phyloP scores from a whole-genome alignment of 2,888 invertebrate species.

The Aleiodes leptofemur region DNA sequence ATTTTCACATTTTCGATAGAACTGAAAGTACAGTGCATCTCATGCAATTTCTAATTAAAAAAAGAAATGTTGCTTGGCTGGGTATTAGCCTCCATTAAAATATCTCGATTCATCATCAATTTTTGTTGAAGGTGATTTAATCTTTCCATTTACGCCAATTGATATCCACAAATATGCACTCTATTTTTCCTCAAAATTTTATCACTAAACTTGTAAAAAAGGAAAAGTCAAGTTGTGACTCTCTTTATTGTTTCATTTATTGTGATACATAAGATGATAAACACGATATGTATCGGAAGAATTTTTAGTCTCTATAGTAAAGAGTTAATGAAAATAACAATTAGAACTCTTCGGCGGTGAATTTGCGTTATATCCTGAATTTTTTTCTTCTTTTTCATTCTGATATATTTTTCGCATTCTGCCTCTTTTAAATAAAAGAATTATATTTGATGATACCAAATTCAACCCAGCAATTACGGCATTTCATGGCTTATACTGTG shows the following conservation, averaged over 20 bases:
- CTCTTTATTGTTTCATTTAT: not conserved
- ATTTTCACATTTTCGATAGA: too few relatives aligned
- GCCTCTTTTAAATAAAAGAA: constrained; percentile 4
- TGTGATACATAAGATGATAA: constrained; percentile 42
- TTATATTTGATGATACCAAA: constrained; percentile 2
- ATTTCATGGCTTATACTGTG: not conserved
- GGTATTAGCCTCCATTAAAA: too few relatives aligned
- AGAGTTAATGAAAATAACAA: constrained; percentile 48
- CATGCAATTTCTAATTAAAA: too few relatives aligned
- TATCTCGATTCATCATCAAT: too few relatives aligned
- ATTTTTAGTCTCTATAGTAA: constrained; percentile 37
- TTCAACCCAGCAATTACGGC: not conserved
- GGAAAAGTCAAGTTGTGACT: not conserved
- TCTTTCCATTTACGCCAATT: too few relatives aligned
- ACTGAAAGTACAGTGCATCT: too few relatives aligned
- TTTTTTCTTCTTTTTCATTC: too few relatives aligned
- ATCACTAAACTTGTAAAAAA: not conserved
- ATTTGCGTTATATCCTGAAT: too few relatives aligned
- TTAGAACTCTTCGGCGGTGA: constrained; percentile 32
- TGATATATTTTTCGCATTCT: not conserved
- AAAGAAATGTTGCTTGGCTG: too few relatives aligned
- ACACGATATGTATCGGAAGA: constrained; percentile 56
- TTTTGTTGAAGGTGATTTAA: too few relatives aligned
- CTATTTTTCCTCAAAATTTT: too few relatives aligned
- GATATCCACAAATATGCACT: too few relatives aligned